These are phyloP conservation scores for Platycercus adscitus DNA, from an alignment of 2,113 vertebrate species.

Conservation along the genomic window DNA sequence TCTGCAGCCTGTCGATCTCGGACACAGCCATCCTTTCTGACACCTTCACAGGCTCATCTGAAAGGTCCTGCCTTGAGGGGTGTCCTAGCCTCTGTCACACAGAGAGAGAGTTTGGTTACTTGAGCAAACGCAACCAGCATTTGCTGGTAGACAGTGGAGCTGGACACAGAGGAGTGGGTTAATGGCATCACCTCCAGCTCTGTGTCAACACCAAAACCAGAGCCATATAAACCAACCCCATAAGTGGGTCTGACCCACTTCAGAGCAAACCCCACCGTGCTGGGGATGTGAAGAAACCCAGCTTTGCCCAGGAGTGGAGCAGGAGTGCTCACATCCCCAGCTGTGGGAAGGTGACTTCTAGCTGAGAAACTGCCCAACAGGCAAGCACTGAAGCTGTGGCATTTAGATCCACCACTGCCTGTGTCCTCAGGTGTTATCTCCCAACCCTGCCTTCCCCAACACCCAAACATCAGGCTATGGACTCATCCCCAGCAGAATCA, in stretches of 20 bases:
- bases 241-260: neutral
- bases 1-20: constrained; percentile 55
- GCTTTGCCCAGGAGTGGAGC: neutral
- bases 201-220: neutral
- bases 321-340: rapidly evolving
- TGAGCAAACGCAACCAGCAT: neutral
- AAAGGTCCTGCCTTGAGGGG: rapidly evolving
- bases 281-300: neutral
- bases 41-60: neutral
- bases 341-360: neutral
- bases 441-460: neutral
- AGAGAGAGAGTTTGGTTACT: neutral
- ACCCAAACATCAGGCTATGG: neutral
- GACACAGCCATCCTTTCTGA: neutral
- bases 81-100: neutral
- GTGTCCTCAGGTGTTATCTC: neutral
- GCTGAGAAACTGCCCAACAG: neutral
- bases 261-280: neutral
- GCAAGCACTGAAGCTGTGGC: neutral
- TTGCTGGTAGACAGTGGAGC: neutral
- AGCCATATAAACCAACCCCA: neutral
- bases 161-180: neutral
- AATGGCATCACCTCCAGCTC: neutral
- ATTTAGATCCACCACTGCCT: neutral
- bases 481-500: neutral